Percentiles rank a stretch among this genome's conserved stretches.
These are phyloP conservation scores for Coleophora flavipennella DNA, from an alignment of 2,888 invertebrate genomes.

Conservation along the genomic window DNA sequence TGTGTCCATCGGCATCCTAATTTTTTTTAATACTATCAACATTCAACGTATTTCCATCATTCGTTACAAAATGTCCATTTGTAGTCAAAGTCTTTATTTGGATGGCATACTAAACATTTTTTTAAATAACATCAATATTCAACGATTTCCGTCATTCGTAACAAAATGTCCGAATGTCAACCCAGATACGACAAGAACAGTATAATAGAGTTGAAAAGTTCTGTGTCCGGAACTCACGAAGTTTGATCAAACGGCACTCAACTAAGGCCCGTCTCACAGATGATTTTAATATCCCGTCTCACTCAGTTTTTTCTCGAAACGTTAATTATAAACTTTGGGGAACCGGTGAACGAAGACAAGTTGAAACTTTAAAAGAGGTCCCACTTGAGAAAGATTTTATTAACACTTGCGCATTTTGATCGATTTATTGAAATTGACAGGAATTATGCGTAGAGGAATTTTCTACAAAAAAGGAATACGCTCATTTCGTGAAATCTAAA, in stretches of 20 bases:
- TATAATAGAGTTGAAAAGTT: constrained; percentile 17
- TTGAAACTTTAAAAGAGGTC: constrained; percentile 25
- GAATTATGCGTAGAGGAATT: constrained; percentile 3
- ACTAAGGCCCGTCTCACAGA: constrained; percentile 28
- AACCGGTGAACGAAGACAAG: constrained; percentile 32
- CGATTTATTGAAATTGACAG: neutral
- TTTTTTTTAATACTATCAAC: no score
- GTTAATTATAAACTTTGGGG: constrained; percentile 52
- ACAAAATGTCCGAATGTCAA: no score
- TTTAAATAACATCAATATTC: no score
- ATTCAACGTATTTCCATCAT: no score
- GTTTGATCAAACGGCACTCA: constrained; percentile 42
- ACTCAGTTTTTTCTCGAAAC: constrained; percentile 35
- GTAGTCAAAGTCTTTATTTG: no score
- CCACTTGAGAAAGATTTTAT: constrained; percentile 16
- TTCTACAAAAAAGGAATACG: no score
- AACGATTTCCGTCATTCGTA: no score
- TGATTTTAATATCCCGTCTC: constrained; percentile 34
- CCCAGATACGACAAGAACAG: no score
- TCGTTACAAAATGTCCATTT: no score
- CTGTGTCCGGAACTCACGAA: constrained; percentile 20
- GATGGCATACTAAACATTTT: no score
- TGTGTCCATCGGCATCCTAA: no score
- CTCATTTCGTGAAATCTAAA: no score
- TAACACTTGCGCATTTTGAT: constrained; percentile 11